Base-by-base conservation (phyloP, 1,140 invertebrate species). In the Pogonognathellus flavescens region DNA sequence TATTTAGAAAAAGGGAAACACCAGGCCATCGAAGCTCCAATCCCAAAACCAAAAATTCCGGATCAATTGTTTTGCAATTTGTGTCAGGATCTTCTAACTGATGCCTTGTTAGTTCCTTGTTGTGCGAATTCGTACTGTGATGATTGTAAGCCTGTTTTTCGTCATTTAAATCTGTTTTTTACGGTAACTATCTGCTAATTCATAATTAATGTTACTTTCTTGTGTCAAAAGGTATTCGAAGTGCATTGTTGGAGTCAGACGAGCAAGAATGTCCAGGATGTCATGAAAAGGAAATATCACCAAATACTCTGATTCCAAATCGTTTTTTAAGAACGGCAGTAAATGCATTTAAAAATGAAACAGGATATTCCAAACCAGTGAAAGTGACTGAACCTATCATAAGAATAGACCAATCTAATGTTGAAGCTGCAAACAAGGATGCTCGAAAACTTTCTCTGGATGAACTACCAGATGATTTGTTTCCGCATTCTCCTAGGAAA, bases 81-180 rank as follows among this genome's bases (percentile, higher is more conserved):
- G 55, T 99, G 98, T 91, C 94, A 96, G 81, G 96, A 98, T 91
- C 91, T 99, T n/a, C 92, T 99, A 82, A 95, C 94, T 0, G 98
- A 99, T 92, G 97, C 98, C 82, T 97, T 99, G 14, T 95, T 99
- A 93, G 97, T 98, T 90, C 96, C 97, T 1, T 99, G 98, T 90
- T 99, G 98, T 91, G 97, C 97, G 18, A 97, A 97, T 91, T 98
- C 97, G 31, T 99, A 98, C 91, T 99, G 98, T 92, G 98, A 99
- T 92, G 97, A 99, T 92, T 99, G 98, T 96, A 93, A 93, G 94
- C 91, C 14, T 72, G n/a, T 16, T 53, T 18, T 62, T 20, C 9
- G n/a, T n/a, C 16, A 18, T 62, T 13, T 57, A 10, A 2, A 57
- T n/a, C n/a, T n/a, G n/a, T n/a, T n/a, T n/a, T n/a, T n/a, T n/a